Evolutionary conservation across 2,888 invertebrate species (phyloP).

Genomic region (Epirrhoe tristata): DNA sequence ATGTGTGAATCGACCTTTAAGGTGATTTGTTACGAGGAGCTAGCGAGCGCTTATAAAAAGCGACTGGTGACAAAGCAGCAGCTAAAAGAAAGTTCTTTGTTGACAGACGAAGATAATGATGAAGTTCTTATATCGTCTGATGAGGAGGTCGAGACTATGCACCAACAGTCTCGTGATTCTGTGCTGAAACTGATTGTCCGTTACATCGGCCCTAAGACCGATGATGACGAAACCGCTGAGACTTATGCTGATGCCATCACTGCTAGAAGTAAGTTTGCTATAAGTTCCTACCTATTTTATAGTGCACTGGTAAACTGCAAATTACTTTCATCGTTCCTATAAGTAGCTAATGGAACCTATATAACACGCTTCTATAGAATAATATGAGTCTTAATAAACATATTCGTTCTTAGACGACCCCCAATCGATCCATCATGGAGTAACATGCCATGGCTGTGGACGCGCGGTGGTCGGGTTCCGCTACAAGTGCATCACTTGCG

Average conservation of each 20-base stretch:
- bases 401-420: neutral
- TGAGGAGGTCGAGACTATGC: slow-evolving; percentile 87
- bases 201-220: slow-evolving; percentile 42
- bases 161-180: slow-evolving; percentile 74
- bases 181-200: slow-evolving; percentile 69
- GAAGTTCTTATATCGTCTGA: slow-evolving; percentile 87
- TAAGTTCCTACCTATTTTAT: no score
- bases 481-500: slow-evolving; percentile 93
- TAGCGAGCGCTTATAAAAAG: no score
- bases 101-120: slow-evolving; percentile 87
- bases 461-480: slow-evolving; percentile 89
- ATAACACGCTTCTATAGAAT: no score
- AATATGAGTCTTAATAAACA: neutral
- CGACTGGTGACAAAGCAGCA: neutral
- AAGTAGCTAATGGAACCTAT: no score
- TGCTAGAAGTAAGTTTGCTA: slow-evolving; percentile 12
- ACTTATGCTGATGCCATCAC: neutral
- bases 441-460: slow-evolving; percentile 91
- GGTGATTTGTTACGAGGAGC: no score
- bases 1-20: no score
- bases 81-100: slow-evolving; percentile 1
- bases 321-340: no score
- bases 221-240: slow-evolving; percentile 28
- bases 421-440: slow-evolving; percentile 55
- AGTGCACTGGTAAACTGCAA: no score